These are phyloP conservation scores for Brachionus koreanus DNA, from an alignment of 1,140 invertebrate species.

Conservation along the genomic window DNA sequence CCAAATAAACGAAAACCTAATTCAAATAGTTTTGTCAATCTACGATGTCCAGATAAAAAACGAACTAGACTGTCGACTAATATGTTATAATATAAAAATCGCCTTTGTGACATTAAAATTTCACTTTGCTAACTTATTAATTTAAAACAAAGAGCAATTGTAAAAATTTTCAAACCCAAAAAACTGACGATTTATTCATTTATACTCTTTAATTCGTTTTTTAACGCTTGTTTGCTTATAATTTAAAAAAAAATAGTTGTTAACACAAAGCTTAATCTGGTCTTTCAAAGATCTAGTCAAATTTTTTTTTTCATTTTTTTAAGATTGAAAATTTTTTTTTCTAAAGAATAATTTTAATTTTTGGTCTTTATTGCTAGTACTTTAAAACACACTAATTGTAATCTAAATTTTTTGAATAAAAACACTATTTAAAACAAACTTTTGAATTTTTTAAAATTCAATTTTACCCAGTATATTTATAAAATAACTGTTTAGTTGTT, in stretches of 20 bases:
- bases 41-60: neutral
- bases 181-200: neutral
- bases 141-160: neutral
- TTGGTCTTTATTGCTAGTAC: neutral
- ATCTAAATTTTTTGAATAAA: neutral
- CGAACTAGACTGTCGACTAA: neutral
- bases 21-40: neutral
- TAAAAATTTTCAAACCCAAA: neutral
- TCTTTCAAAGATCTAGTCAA: neutral
- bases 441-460: neutral
- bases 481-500: too few species aligned
- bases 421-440: neutral
- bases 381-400: neutral
- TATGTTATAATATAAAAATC: neutral
- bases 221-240: neutral
- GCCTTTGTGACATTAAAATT: neutral
- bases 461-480: too few species aligned
- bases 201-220: neutral
- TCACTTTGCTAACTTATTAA: neutral
- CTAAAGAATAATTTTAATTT: neutral
- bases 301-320: neutral
- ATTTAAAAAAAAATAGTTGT: neutral
- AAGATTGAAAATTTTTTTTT: neutral
- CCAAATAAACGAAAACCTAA: conserved; percentile 17
- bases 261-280: neutral